phyloP scores from a whole-genome alignment of 2,113 vertebrate species.

The Garra rufa region DNA sequence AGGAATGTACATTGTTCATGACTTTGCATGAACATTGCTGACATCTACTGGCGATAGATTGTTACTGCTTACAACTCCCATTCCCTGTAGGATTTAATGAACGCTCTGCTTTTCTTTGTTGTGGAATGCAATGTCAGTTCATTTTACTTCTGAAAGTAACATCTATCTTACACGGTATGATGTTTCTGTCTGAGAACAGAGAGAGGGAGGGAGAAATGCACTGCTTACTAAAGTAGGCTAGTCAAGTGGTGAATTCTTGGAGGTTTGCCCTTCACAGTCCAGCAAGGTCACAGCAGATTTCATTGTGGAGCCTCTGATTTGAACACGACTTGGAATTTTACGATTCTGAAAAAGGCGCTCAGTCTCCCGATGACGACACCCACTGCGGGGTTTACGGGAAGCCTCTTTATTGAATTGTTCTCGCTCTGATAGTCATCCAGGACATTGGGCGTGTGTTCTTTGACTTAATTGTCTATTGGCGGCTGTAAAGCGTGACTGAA shows the following conservation, averaged over 20 bases:
- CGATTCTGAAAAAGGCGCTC: slow-evolving; percentile 63
- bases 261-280: slow-evolving; percentile 40
- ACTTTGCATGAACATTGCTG: neutral
- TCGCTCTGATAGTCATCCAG: slow-evolving; percentile 66
- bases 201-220: neutral
- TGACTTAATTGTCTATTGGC: slow-evolving; percentile 73
- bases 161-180: neutral
- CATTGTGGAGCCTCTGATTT: slow-evolving; percentile 45
- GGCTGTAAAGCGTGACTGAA: slow-evolving; percentile 70
- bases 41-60: slow-evolving; percentile 7
- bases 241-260: neutral
- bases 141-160: neutral
- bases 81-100: neutral
- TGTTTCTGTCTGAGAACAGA: neutral
- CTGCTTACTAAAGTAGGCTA: neutral
- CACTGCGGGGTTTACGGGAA: slow-evolving; percentile 69
- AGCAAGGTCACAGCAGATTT: slow-evolving; percentile 68
- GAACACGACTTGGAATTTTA: slow-evolving; percentile 63
- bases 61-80: neutral
- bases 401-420: slow-evolving; percentile 70
- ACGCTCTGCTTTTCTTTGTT: neutral
- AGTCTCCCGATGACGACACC: slow-evolving; percentile 56
- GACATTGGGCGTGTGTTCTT: slow-evolving; percentile 71
- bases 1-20: neutral
- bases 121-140: neutral